phyloP scores from a whole-genome alignment of 2,888 invertebrate species.

The Latheticus oryzae region DNA sequence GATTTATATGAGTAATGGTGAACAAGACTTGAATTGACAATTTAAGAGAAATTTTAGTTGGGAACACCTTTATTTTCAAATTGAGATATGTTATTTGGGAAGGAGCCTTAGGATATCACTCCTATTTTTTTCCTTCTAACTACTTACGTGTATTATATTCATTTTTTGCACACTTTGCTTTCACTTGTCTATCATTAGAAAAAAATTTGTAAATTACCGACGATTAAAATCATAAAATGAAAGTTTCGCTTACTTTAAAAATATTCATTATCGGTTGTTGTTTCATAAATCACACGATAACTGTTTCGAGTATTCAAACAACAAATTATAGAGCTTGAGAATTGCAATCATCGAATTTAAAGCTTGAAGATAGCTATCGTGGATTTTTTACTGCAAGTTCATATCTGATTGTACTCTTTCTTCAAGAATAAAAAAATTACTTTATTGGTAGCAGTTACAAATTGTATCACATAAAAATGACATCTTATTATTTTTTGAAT shows the following conservation, averaged over 20 bases:
- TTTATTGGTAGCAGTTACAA: too few relatives aligned
- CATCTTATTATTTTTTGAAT: too few relatives aligned
- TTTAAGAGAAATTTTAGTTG: slow-evolving; percentile 9
- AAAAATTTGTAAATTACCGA: slow-evolving; percentile 27
- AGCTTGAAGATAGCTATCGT: too few relatives aligned
- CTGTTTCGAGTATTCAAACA: slow-evolving; percentile 2
- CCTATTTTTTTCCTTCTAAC: slow-evolving; percentile 5
- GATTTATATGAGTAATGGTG: slow-evolving; percentile 16
- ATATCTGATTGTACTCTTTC: too few relatives aligned
- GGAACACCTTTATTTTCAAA: slow-evolving; percentile 14
- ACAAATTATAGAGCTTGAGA: too few relatives aligned
- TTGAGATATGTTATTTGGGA: slow-evolving; percentile 12
- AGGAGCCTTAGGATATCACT: neutral
- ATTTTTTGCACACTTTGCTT: slow-evolving; percentile 24
- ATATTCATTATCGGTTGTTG: slow-evolving; percentile 24
- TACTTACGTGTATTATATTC: slow-evolving; percentile 10
- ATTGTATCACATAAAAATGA: too few relatives aligned
- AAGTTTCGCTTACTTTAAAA: slow-evolving; percentile 21
- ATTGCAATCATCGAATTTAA: too few relatives aligned
- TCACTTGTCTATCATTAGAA: slow-evolving; percentile 21
- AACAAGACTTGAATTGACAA: slow-evolving; percentile 12
- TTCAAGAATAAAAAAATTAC: too few relatives aligned
- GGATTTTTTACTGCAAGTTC: too few relatives aligned
- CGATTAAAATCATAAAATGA: slow-evolving; percentile 26
- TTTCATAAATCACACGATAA: slow-evolving; percentile 26